Evolutionary conservation across 2,113 vertebrate genomes (phyloP).

Genomic region (Callipepla californica): DNA sequence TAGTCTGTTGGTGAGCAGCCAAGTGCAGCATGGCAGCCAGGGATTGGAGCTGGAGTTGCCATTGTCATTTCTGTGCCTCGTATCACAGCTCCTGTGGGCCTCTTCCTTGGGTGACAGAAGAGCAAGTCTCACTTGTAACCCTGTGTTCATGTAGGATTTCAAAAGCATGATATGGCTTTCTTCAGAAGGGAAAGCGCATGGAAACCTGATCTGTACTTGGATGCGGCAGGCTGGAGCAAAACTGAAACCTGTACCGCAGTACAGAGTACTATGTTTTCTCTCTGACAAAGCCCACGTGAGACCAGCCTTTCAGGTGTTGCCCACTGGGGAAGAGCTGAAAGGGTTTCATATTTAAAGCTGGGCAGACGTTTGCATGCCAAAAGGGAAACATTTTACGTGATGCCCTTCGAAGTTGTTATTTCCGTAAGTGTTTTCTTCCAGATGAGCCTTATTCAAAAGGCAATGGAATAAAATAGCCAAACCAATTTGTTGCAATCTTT

Average conservation of each 20-base stretch:
- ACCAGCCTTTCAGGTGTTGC: not conserved
- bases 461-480: not conserved
- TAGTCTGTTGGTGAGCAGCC: not conserved
- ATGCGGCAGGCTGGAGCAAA: not conserved
- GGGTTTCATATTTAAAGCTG: not conserved
- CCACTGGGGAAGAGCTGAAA: not conserved
- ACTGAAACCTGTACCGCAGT: not conserved
- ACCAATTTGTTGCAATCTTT: not conserved
- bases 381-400: not conserved
- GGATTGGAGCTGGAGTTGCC: not conserved
- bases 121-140: not conserved
- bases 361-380: not conserved
- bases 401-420: not conserved
- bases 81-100: not conserved
- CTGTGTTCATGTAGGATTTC: not conserved
- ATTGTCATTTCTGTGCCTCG: not conserved
- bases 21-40: not conserved
- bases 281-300: not conserved
- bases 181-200: not conserved
- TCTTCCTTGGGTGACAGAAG: not conserved
- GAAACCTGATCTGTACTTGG: not conserved
- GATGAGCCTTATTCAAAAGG: not conserved
- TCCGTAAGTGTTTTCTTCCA: not conserved
- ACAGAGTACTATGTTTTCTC: not conserved
- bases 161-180: not conserved